Conservation (phyloP, 2,113 vertebrate species). For the Xiphophorus maculatus region DNA sequence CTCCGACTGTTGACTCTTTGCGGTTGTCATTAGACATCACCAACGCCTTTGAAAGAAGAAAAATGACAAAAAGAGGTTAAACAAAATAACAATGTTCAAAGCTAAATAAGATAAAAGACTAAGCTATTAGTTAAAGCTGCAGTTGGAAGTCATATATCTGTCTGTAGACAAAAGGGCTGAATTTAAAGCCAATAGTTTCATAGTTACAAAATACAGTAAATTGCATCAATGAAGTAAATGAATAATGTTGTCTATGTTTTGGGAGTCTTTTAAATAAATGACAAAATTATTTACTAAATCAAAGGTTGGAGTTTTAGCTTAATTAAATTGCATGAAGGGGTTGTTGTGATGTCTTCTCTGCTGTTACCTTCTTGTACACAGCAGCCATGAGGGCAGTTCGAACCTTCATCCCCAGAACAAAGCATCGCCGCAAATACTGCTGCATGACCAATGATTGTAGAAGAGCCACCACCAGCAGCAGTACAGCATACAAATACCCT, state of each 20-base stretch:
- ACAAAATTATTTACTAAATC: too few species aligned
- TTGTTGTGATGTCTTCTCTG: background rate
- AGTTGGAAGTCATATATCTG: too few species aligned
- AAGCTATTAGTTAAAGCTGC: too few species aligned
- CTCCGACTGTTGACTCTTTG: conserved; percentile 89
- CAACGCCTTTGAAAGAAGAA: conserved; percentile 80
- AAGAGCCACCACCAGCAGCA: conserved; percentile 81
- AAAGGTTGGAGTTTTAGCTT: too few species aligned
- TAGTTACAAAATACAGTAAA: too few species aligned
- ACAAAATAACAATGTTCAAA: background rate
- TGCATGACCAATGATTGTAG: conserved; percentile 92
- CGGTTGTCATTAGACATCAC: conserved; percentile 84
- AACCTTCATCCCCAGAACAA: conserved; percentile 85
- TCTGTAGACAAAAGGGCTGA: too few species aligned
- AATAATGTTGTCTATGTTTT: too few species aligned
- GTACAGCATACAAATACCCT: conserved; percentile 85
- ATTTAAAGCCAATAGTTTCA: too few species aligned
- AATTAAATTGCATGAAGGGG: too few species aligned
- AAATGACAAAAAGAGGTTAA: background rate
- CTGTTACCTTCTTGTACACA: conserved; percentile 92
- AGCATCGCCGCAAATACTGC: conserved; percentile 88
- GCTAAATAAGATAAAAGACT: background rate
- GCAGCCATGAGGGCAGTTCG: conserved; percentile 86
- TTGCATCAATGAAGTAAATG: too few species aligned
- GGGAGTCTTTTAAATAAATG: too few species aligned